Conservation (phyloP, 2,113 vertebrate genomes). For the Phylloscopus whistleri region DNA sequence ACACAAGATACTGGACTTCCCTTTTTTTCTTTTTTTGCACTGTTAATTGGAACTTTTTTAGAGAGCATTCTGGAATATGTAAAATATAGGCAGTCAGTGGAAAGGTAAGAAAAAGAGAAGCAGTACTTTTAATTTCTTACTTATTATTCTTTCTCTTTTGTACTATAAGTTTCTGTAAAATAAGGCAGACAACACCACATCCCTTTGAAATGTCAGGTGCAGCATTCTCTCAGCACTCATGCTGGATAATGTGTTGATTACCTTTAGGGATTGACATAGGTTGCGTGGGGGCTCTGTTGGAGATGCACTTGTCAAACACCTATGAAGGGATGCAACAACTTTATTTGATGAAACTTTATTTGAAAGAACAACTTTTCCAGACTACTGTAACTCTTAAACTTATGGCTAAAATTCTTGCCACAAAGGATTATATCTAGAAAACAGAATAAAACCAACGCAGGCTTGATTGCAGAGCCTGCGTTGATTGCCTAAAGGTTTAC, state of each 20-base stretch:
- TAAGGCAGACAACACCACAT: rapidly evolving
- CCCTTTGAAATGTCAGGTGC: neutral
- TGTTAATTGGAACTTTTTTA: neutral
- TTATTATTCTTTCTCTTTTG: neutral
- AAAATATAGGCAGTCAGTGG: rapidly evolving
- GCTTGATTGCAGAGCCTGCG: neutral
- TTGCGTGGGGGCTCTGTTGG: rapidly evolving
- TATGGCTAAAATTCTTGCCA: neutral
- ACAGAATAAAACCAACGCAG: neutral
- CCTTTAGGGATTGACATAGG: neutral
- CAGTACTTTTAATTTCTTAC: neutral
- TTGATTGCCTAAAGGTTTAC: neutral
- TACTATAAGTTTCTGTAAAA: neutral
- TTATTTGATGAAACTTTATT: neutral
- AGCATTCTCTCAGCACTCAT: neutral
- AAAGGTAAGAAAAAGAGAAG: neutral
- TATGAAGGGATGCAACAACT: neutral
- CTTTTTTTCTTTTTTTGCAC: neutral
- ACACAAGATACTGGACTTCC: rapidly evolving
- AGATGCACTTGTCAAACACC: neutral
- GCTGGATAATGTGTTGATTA: neutral
- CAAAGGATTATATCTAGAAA: neutral
- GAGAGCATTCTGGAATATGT: neutral
- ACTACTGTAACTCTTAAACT: neutral
- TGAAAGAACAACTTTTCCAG: neutral